Conservation (phyloP, 2,888 invertebrate genomes). For the Coelogynopora nodosa region DNA sequence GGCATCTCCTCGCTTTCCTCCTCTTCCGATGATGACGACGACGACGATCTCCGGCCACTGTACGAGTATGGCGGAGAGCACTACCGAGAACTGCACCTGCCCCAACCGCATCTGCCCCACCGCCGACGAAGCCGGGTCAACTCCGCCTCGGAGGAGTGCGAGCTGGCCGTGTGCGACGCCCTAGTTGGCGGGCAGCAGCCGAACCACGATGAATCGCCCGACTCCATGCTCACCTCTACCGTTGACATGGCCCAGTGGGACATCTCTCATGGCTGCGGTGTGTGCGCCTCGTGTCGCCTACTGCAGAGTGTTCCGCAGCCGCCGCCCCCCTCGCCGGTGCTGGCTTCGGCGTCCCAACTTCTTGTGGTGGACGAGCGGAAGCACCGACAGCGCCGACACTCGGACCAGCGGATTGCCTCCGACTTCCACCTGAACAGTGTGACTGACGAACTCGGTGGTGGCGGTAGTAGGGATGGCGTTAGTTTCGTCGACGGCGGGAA, state of each 20-base stretch:
- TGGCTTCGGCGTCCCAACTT: neutral
- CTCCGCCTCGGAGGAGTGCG: neutral
- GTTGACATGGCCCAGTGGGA: conserved; percentile 2
- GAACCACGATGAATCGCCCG: neutral
- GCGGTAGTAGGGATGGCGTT: no score
- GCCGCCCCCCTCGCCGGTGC: no score
- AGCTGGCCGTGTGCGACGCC: neutral
- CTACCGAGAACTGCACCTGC: neutral
- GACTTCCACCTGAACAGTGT: neutral
- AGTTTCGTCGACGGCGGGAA: no score
- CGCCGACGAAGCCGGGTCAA: neutral
- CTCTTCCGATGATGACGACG: neutral
- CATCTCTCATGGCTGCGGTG: neutral
- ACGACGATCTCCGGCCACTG: neutral
- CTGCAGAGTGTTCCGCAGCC: neutral
- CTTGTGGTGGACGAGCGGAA: neutral
- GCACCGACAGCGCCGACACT: neutral
- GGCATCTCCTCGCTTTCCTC: neutral
- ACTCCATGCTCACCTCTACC: neutral
- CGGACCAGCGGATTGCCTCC: neutral
- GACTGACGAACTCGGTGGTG: no score
- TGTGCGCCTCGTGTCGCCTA: neutral
- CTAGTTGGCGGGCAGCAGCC: neutral
- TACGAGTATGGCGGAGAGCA: neutral
- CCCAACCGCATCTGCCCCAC: neutral